These are phyloP conservation scores for Cosmia pyralina DNA, from an alignment of 2,888 invertebrate genomes.

Conservation along the genomic window DNA sequence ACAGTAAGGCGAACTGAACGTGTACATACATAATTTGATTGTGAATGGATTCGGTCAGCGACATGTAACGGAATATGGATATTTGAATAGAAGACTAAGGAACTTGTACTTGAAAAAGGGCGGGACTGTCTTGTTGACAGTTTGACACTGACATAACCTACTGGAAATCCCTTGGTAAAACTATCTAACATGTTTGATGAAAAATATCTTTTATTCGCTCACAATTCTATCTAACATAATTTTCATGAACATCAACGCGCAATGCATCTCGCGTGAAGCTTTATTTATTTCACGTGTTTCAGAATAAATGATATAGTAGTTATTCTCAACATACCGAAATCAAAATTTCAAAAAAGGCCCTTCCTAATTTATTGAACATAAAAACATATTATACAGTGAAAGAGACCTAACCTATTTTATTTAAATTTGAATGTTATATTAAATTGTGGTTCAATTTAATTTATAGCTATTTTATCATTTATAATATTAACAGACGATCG, in stretches of 20 bases:
- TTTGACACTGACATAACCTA: conserved; percentile 2
- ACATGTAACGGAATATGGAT: conserved; percentile 64
- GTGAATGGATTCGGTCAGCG: conserved; percentile 61
- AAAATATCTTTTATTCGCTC: conserved; percentile 50
- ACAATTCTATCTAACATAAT: conserved; percentile 23
- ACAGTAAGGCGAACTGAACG: conserved; percentile 83
- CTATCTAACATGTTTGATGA: not conserved
- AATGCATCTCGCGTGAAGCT: conserved; percentile 5
- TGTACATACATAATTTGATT: conserved; percentile 60
- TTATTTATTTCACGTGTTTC: conserved; percentile 6
- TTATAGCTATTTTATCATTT: not conserved
- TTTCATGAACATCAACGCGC: conserved; percentile 7
- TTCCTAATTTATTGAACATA: not conserved
- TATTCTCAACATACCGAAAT: not conserved
- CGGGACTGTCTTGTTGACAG: conserved; percentile 3
- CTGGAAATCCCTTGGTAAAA: conserved; percentile 17
- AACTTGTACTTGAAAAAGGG: conserved; percentile 23
- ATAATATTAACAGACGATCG: not conserved
- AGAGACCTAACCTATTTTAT: not conserved
- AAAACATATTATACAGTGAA: not conserved
- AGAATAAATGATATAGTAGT: conserved; percentile 22
- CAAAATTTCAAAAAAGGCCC: not conserved
- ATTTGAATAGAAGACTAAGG: conserved; percentile 49
- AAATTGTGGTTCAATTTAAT: conserved; percentile 4
- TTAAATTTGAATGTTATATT: not conserved